These are phyloP conservation scores for Meta bourneti DNA, from an alignment of 2,888 invertebrate genomes.

Conservation along the genomic window DNA sequence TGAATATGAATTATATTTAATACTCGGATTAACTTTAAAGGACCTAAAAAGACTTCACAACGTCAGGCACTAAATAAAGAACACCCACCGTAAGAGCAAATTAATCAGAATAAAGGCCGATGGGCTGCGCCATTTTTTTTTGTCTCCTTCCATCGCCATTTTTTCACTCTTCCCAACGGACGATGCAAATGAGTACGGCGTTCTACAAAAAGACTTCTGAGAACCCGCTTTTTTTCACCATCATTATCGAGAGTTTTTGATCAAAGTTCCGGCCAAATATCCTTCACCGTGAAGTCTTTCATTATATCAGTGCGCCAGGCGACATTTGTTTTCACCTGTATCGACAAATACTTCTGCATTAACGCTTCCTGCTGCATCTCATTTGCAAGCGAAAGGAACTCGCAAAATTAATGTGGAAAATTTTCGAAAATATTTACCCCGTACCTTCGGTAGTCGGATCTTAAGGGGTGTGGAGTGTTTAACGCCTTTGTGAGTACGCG, in stretches of 20 bases:
- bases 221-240: not conserved
- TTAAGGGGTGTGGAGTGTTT: not conserved
- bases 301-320: not conserved
- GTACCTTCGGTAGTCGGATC: not conserved
- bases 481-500: not conserved
- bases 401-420: not conserved
- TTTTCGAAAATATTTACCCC: constrained; percentile 34
- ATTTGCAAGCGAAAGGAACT: constrained; percentile 38
- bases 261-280: not conserved
- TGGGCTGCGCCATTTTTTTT: not conserved
- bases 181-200: not conserved
- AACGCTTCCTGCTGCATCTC: constrained; percentile 1
- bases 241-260: not conserved
- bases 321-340: not conserved
- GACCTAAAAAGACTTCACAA: no score
- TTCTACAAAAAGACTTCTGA: not conserved
- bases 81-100: not conserved
- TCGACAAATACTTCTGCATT: constrained; percentile 20
- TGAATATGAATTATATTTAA: no score
- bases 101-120: not conserved
- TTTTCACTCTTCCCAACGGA: not conserved
- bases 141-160: no score
- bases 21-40: no score
- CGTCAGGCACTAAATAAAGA: no score
- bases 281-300: not conserved